These are phyloP conservation scores for Sebastes schlegelii DNA, from an alignment of 2,113 vertebrate genomes.

Conservation along the genomic window DNA sequence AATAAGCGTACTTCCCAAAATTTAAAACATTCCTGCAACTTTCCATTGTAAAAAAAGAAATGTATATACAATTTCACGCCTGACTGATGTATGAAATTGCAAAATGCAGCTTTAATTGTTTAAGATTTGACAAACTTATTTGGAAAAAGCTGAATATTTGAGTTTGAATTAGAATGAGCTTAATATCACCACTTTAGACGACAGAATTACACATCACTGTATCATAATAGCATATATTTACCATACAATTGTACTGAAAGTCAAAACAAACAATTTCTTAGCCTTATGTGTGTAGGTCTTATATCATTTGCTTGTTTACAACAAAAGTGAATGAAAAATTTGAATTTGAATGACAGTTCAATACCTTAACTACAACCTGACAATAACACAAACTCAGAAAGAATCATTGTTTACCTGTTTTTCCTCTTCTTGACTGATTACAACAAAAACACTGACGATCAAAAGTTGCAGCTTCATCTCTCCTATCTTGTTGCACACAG, in stretches of 20 bases:
- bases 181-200: background rate
- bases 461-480: constrained; percentile 47
- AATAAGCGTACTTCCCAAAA: background rate
- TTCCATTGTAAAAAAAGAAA: background rate
- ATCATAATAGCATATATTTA: background rate
- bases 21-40: background rate
- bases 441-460: background rate
- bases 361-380: background rate
- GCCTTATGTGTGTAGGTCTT: background rate
- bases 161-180: background rate
- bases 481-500: background rate
- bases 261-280: background rate
- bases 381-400: background rate
- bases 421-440: constrained; percentile 15
- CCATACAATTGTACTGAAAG: background rate
- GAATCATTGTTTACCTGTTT: constrained; percentile 5
- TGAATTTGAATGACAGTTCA: background rate
- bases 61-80: background rate
- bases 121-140: background rate
- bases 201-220: background rate
- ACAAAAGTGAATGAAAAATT: background rate
- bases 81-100: background rate
- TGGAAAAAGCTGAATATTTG: background rate
- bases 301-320: background rate
- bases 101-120: background rate